These are phyloP conservation scores for Scyliorhinus canicula DNA, from an alignment of 2,797 vertebrate species.

Conservation along the genomic window DNA sequence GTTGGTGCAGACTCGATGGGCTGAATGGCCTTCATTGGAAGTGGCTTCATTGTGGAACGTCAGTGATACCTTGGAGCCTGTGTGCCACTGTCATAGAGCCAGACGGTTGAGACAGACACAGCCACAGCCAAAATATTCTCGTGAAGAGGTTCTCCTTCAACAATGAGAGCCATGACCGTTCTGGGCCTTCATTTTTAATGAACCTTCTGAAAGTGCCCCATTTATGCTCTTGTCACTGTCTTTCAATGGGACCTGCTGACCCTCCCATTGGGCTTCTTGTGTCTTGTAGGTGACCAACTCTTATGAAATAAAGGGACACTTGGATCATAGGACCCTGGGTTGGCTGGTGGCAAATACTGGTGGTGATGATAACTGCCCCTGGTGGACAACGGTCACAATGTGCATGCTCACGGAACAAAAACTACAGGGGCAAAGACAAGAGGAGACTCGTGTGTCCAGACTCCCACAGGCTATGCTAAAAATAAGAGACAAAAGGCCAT, in stretches of 20 bases:
- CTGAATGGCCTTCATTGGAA: too few species aligned
- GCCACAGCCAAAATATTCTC: background rate
- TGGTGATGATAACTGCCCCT: too few species aligned
- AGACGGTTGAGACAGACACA: background rate
- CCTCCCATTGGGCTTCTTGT: background rate
- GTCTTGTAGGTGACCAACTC: background rate
- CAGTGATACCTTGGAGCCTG: background rate
- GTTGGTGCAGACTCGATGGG: too few species aligned
- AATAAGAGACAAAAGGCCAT: background rate
- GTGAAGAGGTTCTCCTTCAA: background rate
- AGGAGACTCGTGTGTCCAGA: background rate
- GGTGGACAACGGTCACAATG: background rate
- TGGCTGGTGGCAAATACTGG: too few species aligned
- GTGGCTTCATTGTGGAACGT: background rate
- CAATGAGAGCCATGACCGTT: background rate
- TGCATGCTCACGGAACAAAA: background rate
- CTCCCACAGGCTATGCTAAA: background rate
- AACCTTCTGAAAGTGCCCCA: background rate
- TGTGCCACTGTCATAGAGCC: background rate
- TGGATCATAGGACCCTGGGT: background rate
- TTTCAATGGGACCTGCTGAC: background rate
- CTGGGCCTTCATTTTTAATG: background rate
- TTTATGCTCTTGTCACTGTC: background rate
- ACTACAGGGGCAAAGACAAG: background rate
- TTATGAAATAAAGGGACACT: background rate